A percentile compares a stretch with the other conserved stretches of the same genome.
These are phyloP conservation scores for Xyliphius kryptos DNA, from an alignment of 2,113 vertebrate genomes.

Conservation along the genomic window DNA sequence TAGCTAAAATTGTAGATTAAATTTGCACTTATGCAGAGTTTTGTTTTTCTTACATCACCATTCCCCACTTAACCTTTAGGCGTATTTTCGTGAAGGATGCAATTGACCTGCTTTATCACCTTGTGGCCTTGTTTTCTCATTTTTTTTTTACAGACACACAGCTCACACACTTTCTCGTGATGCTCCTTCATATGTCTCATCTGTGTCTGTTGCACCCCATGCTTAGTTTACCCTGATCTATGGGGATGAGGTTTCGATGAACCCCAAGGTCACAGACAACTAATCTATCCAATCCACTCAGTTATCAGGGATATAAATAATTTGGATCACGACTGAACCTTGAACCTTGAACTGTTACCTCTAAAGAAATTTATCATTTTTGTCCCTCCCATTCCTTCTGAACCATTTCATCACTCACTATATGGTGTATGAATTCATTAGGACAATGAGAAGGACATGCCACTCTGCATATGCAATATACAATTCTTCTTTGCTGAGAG, in stretches of 20 bases:
- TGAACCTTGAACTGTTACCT: slow-evolving; percentile 85
- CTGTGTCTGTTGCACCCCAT: slow-evolving; percentile 10
- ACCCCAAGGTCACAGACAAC: slow-evolving; percentile 76
- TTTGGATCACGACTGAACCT: slow-evolving; percentile 81
- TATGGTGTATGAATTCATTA: slow-evolving; percentile 74
- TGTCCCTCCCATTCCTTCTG: slow-evolving; percentile 24
- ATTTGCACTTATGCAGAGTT: no score
- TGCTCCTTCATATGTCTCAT: slow-evolving; percentile 9
- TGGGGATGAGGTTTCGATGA: slow-evolving; percentile 63
- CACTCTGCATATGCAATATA: slow-evolving; percentile 64
- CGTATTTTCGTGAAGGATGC: slow-evolving; percentile 68
- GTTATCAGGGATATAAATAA: slow-evolving; percentile 96
- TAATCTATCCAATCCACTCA: slow-evolving; percentile 78
- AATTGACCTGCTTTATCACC: slow-evolving; percentile 52
- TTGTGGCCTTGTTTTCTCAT: slow-evolving; percentile 5
- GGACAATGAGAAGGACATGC: slow-evolving; percentile 54
- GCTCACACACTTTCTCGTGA: background rate
- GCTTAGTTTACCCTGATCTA: slow-evolving; percentile 55
- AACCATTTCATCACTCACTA: slow-evolving; percentile 18
- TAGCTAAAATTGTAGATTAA: no score
- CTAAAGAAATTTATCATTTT: slow-evolving; percentile 65
- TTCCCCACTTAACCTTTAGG: slow-evolving; percentile 71
- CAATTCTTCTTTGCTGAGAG: slow-evolving; percentile 66
- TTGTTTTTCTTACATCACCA: no score
- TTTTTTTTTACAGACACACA: slow-evolving; percentile 8